These are phyloP conservation scores for Xenopus laevis DNA, from an alignment of 2,113 vertebrate species.

Conservation along the genomic window DNA sequence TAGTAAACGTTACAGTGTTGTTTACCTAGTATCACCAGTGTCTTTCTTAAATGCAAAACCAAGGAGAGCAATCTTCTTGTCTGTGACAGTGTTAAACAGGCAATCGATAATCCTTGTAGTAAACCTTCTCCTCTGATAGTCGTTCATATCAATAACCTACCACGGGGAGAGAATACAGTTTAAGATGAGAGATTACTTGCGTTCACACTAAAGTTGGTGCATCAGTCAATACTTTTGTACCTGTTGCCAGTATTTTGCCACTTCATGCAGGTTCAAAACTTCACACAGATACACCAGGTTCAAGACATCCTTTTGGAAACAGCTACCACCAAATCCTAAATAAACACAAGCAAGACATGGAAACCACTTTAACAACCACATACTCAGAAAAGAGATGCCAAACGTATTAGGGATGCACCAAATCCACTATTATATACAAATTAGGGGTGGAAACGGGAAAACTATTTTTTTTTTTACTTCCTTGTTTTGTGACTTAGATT, in stretches of 20 bases:
- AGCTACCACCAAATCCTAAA: slow-evolving; percentile 95
- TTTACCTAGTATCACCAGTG: slow-evolving; percentile 92
- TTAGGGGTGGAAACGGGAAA: no score
- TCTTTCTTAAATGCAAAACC: slow-evolving; percentile 98
- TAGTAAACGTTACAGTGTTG: no score
- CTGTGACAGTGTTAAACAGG: slow-evolving; percentile 93
- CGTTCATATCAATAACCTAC: slow-evolving; percentile 97
- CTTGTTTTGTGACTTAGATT: no score
- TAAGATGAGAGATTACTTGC: background rate
- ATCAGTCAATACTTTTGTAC: slow-evolving; percentile 51
- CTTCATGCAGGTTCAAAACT: slow-evolving; percentile 91
- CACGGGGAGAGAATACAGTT: slow-evolving; percentile 16
- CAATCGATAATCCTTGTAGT: slow-evolving; percentile 95
- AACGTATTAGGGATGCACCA: no score
- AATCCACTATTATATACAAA: no score
- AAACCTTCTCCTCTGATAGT: slow-evolving; percentile 93
- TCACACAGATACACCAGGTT: slow-evolving; percentile 97
- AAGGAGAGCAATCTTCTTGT: slow-evolving; percentile 94
- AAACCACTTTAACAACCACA: background rate
- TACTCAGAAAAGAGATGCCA: background rate
- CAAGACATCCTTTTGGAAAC: slow-evolving; percentile 97
- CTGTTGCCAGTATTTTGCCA: slow-evolving; percentile 97
- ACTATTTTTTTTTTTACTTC: no score
- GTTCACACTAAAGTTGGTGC: no score
- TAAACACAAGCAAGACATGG: slow-evolving; percentile 1